Base-by-base conservation (phyloP, 2,888 invertebrate species). In the Sphaerophoria rueppellii region DNA sequence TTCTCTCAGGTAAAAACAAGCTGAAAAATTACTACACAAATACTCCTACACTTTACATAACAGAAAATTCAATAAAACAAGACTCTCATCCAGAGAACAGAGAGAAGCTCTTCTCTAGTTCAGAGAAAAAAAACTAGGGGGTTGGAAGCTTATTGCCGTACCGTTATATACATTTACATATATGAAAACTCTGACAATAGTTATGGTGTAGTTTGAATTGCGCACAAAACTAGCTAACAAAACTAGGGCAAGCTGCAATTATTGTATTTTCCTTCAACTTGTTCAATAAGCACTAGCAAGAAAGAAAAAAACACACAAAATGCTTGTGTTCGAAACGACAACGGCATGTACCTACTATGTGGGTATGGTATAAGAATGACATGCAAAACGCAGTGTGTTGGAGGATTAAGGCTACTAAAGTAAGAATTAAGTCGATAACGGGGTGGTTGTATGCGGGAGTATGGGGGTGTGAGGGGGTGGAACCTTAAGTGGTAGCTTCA, bases 161-260 rank as follows among this genome's bases (percentile, higher is more conserved):
- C 9, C 34, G n/a, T 32, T 5, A 4, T 16, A 12, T 24, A 1
- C 24, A 5, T 60, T 2, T 60, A 6, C 34, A 48, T 32, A 4
- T 40, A 48, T 9, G 37, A 60, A 16, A 14, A 35, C 14, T 16
- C 32, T 50, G 52, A 48, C 35, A 73, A 46, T 71, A 32, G 24
- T 6, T 24, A 52, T 16, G 11, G 40, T 52, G 24, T 50, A 34
- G 70, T 60, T 46, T 73, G 50, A 70, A 52, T 35, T 55, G 37
- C 6, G 37, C 24, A 61, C 5, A 50, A 81, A 85, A 24, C 24
- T 24, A 24, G 24, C 24, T 24, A 2, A 2, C 24, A 24, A 24
- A 24, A 85, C 76, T 85, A 77, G 85, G 85, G 70, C 85, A 85
- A 73, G 81, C 54, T 77, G 77, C 85, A 85, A 73, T 85, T 80